Evolutionary conservation across 1,140 invertebrate genomes (phyloP), one percentile per base, ranked within the genome.

Genomic region (Platorchestia sp.): DNA sequence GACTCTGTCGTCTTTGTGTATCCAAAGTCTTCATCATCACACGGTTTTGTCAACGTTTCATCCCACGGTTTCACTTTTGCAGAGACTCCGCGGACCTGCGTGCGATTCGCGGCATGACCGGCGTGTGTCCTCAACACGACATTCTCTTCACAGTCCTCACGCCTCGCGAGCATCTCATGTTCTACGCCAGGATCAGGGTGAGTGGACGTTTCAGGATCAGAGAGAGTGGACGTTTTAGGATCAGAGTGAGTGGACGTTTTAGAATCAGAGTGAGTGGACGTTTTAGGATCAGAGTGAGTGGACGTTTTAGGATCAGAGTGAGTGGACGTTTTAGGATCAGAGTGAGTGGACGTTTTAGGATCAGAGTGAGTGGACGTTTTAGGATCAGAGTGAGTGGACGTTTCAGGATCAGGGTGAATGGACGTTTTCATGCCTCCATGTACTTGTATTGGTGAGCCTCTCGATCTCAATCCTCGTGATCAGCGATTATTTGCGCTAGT

Each of bases 111-210:
- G 97, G 97, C 53, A 98, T 98, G 96, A 97, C 99, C 0, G 99
- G 99, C 0, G 97, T 99, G 10, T 99, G 99, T 97, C 99, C 99
- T 27, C 99, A 99, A 97, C 99, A 99, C 97, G 99, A 99, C 97
- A 98, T 99, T 96, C 97, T 99, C 0, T 99, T 99, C 97, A 98
- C 98, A 95, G 98, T 98, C 96, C 97, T 99, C 93, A 99, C 98
- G n/a, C 99, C 99, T 0, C 97, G 97, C 47, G 98, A 99, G 97
- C 99, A 99, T 97, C 97, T 99, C 40, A 97, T 98, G 95, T 99
- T 99, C 97, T 99, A 98, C 97, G 98, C 98, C 96, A 97, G 98
- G 97, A 97, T 98, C 97, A 98, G 98, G 96, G 96, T 96, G 53
- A 43, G 95, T 91, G n/a, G 59, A 36, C 40, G 19, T 89, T n/a